These are phyloP conservation scores for Coendou prehensilis DNA, from an alignment of 2,797 vertebrate species.

Conservation along the genomic window DNA sequence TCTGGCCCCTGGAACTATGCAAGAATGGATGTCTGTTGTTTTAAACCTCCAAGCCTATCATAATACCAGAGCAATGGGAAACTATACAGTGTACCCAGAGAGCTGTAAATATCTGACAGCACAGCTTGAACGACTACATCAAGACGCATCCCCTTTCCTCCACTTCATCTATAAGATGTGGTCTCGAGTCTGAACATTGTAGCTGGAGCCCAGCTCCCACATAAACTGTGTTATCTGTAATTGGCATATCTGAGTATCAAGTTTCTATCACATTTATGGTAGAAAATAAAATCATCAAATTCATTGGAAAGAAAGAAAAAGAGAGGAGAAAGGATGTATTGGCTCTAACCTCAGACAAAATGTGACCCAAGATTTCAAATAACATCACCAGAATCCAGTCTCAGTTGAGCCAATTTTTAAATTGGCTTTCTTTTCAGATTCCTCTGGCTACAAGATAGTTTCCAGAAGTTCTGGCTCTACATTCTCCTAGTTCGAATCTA, in stretches of 20 bases:
- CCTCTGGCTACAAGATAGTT: background rate
- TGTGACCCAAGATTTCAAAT: background rate
- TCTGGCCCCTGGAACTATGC: background rate
- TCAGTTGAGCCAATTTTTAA: background rate
- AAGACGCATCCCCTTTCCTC: background rate
- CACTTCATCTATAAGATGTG: background rate
- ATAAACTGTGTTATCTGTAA: background rate
- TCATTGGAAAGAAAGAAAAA: background rate
- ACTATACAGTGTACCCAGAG: background rate
- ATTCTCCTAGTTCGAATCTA: background rate
- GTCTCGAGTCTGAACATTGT: background rate
- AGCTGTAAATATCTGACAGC: background rate
- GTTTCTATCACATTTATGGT: background rate
- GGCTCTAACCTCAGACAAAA: background rate
- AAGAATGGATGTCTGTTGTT: background rate
- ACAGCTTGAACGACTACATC: background rate
- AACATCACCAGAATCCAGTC: background rate
- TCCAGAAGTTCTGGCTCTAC: background rate
- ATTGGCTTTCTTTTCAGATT: background rate
- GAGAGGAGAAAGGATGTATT: background rate
- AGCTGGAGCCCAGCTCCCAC: background rate
- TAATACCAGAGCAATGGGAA: background rate
- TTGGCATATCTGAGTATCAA: background rate
- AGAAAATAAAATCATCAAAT: background rate
- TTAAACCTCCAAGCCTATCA: background rate